A percentile compares a stretch with the other conserved stretches of the same genome.
These are phyloP conservation scores for Lobophora halterata DNA, from an alignment of 2,888 invertebrate genomes.

Conservation along the genomic window DNA sequence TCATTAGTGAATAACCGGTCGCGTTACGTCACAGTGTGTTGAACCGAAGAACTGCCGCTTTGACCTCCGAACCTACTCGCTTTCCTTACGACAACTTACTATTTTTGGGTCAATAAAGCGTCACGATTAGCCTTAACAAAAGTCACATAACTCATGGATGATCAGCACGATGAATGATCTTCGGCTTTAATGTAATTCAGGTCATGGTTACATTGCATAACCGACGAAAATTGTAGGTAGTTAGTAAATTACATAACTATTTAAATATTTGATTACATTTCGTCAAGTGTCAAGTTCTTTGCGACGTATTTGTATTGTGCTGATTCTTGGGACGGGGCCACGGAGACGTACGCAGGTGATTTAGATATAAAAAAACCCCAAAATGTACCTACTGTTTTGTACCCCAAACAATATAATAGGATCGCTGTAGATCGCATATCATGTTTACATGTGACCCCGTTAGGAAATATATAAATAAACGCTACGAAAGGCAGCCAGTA, in stretches of 20 bases:
- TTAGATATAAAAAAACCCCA: too few relatives aligned
- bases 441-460: too few relatives aligned
- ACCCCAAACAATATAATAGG: too few relatives aligned
- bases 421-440: too few relatives aligned
- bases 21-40: constrained; percentile 62
- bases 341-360: too few relatives aligned
- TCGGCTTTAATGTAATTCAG: constrained; percentile 35
- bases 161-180: constrained; percentile 31
- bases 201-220: constrained; percentile 52
- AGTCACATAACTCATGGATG: constrained; percentile 23
- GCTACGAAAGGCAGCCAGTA: too few relatives aligned
- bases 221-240: constrained; percentile 33
- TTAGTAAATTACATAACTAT: constrained; percentile 41
- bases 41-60: constrained; percentile 49
- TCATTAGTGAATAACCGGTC: constrained; percentile 43
- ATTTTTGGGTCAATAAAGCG: constrained; percentile 52
- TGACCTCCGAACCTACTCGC: constrained; percentile 63
- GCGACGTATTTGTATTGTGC: constrained; percentile 8
- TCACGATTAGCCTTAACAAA: constrained; percentile 27
- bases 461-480: too few relatives aligned
- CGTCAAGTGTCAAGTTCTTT: constrained; percentile 40
- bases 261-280: constrained; percentile 32
- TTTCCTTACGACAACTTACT: constrained; percentile 46
- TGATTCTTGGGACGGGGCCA: too few relatives aligned
- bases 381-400: too few relatives aligned